phyloP scores from a whole-genome alignment of 2,888 invertebrate species.

The Drosophila setosimentum region DNA sequence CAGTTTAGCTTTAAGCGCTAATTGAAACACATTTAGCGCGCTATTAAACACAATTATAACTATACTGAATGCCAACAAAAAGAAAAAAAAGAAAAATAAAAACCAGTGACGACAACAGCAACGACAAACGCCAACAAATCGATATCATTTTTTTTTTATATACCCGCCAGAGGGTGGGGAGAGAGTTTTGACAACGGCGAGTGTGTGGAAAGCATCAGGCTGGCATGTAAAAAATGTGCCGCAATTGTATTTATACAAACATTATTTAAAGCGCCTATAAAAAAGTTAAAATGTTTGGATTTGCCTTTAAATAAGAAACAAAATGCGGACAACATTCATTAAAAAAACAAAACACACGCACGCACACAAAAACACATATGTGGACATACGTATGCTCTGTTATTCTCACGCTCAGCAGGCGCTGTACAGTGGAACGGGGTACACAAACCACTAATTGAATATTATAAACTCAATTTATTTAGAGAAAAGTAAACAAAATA shows the following conservation, averaged over 20 bases:
- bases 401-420: constrained; percentile 49
- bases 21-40: constrained; percentile 76
- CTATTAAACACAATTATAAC: constrained; percentile 76
- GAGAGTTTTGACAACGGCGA: constrained; percentile 2
- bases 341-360: constrained; percentile 16
- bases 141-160: constrained; percentile 51
- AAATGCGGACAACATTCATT: constrained; percentile 41
- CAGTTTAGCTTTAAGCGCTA: constrained; percentile 60
- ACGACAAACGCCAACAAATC: constrained; percentile 63
- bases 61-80: constrained; percentile 48
- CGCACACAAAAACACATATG: not conserved
- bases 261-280: constrained; percentile 67
- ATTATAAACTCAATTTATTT: not conserved
- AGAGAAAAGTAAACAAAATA: not conserved
- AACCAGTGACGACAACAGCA: constrained; percentile 22
- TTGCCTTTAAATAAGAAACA: constrained; percentile 40
- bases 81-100: constrained; percentile 8
- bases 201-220: constrained; percentile 33
- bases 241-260: constrained; percentile 45
- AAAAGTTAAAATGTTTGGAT: constrained; percentile 69
- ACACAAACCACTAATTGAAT: not conserved
- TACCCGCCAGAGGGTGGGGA: constrained; percentile 15
- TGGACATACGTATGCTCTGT: not conserved
- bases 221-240: constrained; percentile 37
- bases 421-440: constrained; percentile 30